phyloP scores from a whole-genome alignment of 2,888 invertebrate genomes.

The Lamellibrachia satsuma region DNA sequence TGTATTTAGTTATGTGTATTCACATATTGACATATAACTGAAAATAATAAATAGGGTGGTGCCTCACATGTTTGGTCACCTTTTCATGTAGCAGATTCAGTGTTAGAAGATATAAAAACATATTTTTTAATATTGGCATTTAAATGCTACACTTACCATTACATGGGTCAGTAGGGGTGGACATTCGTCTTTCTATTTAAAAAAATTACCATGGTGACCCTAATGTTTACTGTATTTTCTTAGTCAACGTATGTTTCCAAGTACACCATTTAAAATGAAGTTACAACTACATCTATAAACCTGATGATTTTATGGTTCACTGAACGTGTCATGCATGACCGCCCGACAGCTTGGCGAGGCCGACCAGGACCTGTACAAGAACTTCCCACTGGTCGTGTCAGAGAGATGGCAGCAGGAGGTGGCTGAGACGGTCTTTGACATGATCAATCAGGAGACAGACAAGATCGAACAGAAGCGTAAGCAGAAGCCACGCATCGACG shows the following conservation, averaged over 20 bases:
- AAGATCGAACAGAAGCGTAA: slow-evolving; percentile 95
- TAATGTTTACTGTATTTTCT: background rate
- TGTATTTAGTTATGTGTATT: too few relatives aligned
- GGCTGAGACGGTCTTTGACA: slow-evolving; percentile 97
- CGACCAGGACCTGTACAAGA: slow-evolving; percentile 97
- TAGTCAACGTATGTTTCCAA: background rate
- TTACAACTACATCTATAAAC: background rate
- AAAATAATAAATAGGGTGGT: too few relatives aligned
- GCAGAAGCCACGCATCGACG: slow-evolving; percentile 91
- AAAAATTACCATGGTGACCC: background rate
- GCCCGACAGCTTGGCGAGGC: slow-evolving; percentile 82
- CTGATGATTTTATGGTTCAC: background rate
- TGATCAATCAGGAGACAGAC: slow-evolving; percentile 96
- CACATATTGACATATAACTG: too few relatives aligned
- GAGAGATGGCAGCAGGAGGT: slow-evolving; percentile 99
- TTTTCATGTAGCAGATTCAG: too few relatives aligned
- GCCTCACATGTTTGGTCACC: too few relatives aligned
- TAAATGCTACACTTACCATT: too few relatives aligned
- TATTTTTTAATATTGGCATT: too few relatives aligned
- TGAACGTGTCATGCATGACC: too few relatives aligned
- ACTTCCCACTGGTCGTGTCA: slow-evolving; percentile 97
- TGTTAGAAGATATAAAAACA: too few relatives aligned
- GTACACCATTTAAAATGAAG: background rate
- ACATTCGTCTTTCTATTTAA: background rate
- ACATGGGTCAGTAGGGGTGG: too few relatives aligned